Conservation (phyloP, 2,113 vertebrate genomes). For the Ondatra zibethicus region DNA sequence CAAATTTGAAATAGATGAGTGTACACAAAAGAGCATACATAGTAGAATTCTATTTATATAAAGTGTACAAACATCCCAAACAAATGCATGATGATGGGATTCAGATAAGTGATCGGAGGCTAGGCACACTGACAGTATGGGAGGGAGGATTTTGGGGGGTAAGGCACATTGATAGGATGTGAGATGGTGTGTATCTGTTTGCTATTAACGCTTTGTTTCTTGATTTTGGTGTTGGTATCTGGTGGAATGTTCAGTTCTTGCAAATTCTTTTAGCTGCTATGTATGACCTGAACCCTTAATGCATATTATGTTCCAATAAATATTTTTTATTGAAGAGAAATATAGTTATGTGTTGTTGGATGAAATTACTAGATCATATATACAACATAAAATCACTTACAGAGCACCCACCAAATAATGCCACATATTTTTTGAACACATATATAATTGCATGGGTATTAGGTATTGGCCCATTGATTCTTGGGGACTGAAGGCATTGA, state of each 20-base stretch:
- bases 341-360: neutral
- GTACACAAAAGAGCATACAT: neutral
- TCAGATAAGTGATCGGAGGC: too few relatives aligned
- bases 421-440: slow-evolving; percentile 14
- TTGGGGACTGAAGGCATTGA: neutral
- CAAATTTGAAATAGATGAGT: neutral
- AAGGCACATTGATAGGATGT: neutral
- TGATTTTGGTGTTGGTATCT: slow-evolving; percentile 20
- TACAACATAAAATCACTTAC: neutral
- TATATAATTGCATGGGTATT: neutral
- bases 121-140: too few relatives aligned
- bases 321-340: neutral
- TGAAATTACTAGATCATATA: neutral
- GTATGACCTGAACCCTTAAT: neutral
- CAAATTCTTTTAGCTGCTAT: neutral
- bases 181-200: neutral
- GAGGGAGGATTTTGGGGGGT: too few relatives aligned
- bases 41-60: neutral
- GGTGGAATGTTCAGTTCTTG: neutral
- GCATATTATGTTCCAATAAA: neutral
- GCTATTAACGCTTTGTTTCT: neutral
- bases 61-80: neutral
- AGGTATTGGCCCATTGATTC: neutral
- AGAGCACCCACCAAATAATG: slow-evolving; percentile 21
- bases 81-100: neutral